Conservation (phyloP, 2,888 invertebrate genomes). For the Agrilus cyanescens region DNA sequence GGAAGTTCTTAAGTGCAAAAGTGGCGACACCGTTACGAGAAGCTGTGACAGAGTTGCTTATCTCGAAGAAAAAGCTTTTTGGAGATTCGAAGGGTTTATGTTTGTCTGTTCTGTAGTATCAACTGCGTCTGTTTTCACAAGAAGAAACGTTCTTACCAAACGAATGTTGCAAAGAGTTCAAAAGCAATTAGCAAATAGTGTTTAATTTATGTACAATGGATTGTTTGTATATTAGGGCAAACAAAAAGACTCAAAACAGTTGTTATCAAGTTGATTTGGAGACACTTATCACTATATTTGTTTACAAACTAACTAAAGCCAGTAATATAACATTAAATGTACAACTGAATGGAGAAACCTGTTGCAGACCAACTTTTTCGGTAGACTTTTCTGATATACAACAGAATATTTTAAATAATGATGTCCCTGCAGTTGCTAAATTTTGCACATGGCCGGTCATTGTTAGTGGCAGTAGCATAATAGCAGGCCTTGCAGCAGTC, state of each 20-base stretch:
- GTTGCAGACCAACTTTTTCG: slow-evolving; percentile 22
- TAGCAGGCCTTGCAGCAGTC: slow-evolving; percentile 71
- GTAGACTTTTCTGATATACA: slow-evolving; percentile 29
- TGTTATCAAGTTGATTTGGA: slow-evolving; percentile 34
- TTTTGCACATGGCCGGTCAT: slow-evolving; percentile 53
- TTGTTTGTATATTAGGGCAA: slow-evolving; percentile 6
- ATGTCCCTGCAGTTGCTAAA: slow-evolving; percentile 33
- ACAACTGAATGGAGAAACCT: slow-evolving; percentile 24
- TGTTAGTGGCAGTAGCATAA: slow-evolving; percentile 45
- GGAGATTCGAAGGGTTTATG: slow-evolving; percentile 67
- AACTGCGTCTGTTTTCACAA: slow-evolving; percentile 49
- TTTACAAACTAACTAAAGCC: slow-evolving; percentile 45
- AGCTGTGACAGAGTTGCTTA: slow-evolving; percentile 80
- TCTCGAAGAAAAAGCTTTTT: slow-evolving; percentile 73
- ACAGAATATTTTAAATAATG: slow-evolving; percentile 28
- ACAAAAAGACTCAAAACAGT: background rate
- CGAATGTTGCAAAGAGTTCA: slow-evolving; percentile 56
- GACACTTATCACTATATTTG: slow-evolving; percentile 49
- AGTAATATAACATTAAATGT: slow-evolving; percentile 35
- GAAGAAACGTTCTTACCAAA: slow-evolving; percentile 55
- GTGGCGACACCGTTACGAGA: slow-evolving; percentile 68
- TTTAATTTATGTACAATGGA: slow-evolving; percentile 20
- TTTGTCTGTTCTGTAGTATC: slow-evolving; percentile 54
- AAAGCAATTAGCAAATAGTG: slow-evolving; percentile 57
- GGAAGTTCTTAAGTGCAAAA: slow-evolving; percentile 68